Conservation (phyloP, 1,140 invertebrate species). For the Eulimnadia texana region DNA sequence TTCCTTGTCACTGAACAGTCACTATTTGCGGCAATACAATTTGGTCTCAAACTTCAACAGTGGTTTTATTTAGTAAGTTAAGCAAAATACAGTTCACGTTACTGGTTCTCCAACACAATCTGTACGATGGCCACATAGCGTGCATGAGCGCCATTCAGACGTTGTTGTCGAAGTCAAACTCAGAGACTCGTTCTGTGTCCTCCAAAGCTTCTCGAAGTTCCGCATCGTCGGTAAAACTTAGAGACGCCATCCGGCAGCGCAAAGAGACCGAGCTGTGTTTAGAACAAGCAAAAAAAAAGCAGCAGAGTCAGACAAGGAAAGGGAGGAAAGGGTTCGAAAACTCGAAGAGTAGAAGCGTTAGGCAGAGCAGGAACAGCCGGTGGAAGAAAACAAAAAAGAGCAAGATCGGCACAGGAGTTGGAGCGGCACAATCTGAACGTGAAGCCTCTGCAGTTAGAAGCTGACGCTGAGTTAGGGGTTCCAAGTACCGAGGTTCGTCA, state of each 20-base stretch:
- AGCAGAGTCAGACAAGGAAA: neutral
- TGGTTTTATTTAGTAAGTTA: too few species aligned
- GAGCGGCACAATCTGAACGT: too few species aligned
- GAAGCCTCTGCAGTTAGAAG: too few species aligned
- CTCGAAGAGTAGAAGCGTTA: neutral
- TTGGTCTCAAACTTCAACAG: too few species aligned
- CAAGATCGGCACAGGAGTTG: too few species aligned
- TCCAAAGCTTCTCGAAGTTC: neutral
- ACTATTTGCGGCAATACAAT: too few species aligned
- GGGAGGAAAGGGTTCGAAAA: neutral
- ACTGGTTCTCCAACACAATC: too few species aligned
- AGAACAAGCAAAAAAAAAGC: neutral
- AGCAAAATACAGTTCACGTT: too few species aligned
- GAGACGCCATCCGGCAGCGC: neutral
- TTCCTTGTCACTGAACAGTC: too few species aligned
- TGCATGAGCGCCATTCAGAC: neutral
- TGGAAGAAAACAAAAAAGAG: too few species aligned
- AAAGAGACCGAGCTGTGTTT: neutral
- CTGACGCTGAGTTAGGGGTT: too few species aligned
- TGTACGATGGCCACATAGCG: neutral
- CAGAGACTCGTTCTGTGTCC: neutral
- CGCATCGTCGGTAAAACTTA: neutral
- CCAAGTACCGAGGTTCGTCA: too few species aligned
- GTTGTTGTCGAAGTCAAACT: neutral
- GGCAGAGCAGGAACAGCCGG: neutral